Conservation (phyloP, 2,888 invertebrate genomes). For the Clitarchus hookeri region DNA sequence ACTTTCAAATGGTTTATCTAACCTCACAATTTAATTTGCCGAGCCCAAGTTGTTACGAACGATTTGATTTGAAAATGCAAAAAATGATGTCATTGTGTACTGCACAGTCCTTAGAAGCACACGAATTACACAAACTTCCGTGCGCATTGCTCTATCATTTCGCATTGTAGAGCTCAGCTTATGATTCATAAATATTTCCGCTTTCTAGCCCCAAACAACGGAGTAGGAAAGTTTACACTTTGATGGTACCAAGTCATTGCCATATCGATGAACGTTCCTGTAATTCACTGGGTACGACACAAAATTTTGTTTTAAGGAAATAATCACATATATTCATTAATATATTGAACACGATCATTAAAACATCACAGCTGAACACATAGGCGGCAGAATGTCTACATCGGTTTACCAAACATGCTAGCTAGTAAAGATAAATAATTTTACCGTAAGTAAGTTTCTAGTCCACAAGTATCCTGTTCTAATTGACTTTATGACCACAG, state of each 20-base stretch:
- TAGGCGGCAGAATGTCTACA: not conserved
- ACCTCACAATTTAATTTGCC: not conserved
- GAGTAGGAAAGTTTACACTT: not conserved
- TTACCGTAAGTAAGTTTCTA: not conserved
- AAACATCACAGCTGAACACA: not conserved
- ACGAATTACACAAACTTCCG: not conserved
- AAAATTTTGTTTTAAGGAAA: not conserved
- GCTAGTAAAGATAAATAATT: not conserved
- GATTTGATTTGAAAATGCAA: not conserved
- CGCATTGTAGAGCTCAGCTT: not conserved
- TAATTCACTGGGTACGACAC: not conserved
- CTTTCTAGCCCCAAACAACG: not conserved
- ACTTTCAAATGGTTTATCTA: not conserved
- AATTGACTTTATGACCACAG: not conserved
- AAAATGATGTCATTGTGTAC: not conserved
- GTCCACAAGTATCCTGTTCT: not conserved
- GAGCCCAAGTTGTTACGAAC: not conserved
- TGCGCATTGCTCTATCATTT: not conserved
- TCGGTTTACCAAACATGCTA: not conserved
- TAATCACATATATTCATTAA: not conserved
- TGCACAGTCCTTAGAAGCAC: not conserved
- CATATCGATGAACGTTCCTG: too few species aligned
- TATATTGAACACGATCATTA: not conserved
- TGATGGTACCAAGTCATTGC: not conserved
- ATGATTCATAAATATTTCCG: slow-evolving; percentile 10